These are phyloP conservation scores for Coilia nasus DNA, from an alignment of 2,797 vertebrate genomes.

Conservation along the genomic window DNA sequence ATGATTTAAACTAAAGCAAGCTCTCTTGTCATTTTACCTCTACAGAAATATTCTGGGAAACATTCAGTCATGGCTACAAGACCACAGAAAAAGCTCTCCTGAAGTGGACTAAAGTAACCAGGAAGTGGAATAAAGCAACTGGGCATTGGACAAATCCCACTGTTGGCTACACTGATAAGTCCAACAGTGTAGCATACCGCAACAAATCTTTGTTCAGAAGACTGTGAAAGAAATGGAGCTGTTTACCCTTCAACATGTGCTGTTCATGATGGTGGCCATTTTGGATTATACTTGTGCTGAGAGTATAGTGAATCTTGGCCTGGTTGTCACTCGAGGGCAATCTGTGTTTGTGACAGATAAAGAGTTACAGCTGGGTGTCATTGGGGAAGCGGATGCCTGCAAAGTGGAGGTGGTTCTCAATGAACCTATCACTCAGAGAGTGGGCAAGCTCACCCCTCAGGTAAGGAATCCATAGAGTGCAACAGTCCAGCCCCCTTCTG, in stretches of 20 bases:
- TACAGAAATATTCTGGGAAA: neutral
- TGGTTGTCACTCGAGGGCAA: conserved; percentile 67
- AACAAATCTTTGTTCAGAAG: conserved; percentile 42
- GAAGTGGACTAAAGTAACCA: neutral
- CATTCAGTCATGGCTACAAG: neutral
- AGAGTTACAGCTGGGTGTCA: conserved; percentile 64
- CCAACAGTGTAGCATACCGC: neutral
- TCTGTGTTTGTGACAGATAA: conserved; percentile 64
- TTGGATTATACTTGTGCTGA: conserved; percentile 34
- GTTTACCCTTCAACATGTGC: conserved; percentile 30
- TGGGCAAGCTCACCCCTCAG: conserved; percentile 75
- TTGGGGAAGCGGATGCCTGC: conserved; percentile 58
- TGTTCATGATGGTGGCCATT: conserved; percentile 41
- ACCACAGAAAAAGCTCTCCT: neutral
- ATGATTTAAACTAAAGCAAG: neutral
- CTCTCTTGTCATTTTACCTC: neutral
- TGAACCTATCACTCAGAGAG: conserved; percentile 70
- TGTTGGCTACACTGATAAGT: neutral
- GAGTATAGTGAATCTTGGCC: conserved; percentile 68
- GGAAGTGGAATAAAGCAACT: conserved; percentile 18
- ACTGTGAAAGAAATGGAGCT: conserved; percentile 38
- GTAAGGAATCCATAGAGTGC: conserved; percentile 57
- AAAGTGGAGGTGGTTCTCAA: conserved; percentile 79
- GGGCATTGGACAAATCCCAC: neutral
- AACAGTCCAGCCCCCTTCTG: no score